phyloP scores from a whole-genome alignment of 2,113 vertebrate genomes.

The Siniperca knerii region DNA sequence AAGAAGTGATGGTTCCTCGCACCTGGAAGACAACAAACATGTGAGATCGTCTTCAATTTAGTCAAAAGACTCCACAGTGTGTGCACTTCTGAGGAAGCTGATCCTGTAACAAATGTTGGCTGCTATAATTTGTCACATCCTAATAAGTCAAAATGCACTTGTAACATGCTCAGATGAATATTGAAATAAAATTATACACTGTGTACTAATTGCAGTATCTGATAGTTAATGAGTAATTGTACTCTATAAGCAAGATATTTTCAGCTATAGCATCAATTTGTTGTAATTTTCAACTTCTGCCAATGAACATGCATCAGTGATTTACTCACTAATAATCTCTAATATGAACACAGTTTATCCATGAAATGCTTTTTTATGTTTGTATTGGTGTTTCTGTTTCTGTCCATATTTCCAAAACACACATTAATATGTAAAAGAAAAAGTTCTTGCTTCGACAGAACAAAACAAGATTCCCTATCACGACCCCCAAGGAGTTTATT shows the following conservation, averaged over 20 bases:
- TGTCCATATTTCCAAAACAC: too few relatives aligned
- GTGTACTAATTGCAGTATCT: neutral
- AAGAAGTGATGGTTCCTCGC: constrained; percentile 93
- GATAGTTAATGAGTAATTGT: neutral
- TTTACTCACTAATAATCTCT: too few relatives aligned
- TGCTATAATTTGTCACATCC: neutral
- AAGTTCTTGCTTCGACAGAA: neutral
- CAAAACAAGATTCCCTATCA: neutral
- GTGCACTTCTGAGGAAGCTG: neutral
- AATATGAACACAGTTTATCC: neutral
- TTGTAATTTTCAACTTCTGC: neutral
- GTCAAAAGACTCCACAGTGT: too few relatives aligned
- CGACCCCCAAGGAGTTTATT: too few relatives aligned
- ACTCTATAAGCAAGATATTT: neutral
- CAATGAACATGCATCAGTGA: too few relatives aligned
- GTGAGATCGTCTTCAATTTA: neutral
- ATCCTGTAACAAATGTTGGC: neutral
- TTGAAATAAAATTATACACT: neutral
- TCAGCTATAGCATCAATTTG: neutral
- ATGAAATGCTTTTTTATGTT: too few relatives aligned
- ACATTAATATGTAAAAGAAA: neutral
- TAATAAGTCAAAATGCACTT: neutral
- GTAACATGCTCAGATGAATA: neutral
- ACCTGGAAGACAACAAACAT: constrained; percentile 78
- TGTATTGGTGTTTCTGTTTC: too few relatives aligned